Evolutionary conservation across 2,113 vertebrate species (phyloP), one percentile per base, ranked within the genome.

Genomic region (Entelurus aequoreus): DNA sequence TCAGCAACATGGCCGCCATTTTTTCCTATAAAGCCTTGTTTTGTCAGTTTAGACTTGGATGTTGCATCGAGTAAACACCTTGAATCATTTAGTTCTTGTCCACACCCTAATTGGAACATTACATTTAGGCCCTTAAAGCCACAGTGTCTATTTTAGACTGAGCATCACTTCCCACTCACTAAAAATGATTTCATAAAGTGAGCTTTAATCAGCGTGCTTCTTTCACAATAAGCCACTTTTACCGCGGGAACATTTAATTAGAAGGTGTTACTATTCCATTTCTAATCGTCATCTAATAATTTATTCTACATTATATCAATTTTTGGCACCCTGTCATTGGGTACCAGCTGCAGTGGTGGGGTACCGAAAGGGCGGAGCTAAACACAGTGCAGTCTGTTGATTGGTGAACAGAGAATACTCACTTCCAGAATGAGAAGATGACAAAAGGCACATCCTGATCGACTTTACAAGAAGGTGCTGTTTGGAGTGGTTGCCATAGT

Each of bases 401-500:
- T 42, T 42, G 40, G 40, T 42, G 8, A 42, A 42, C 40, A 42
- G 40, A 42, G 6, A 40, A 42, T 9, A 42, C 8, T 9, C 40
- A 42, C 40, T 42, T 42, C 40, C 40, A 9, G 40, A 42, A 42
- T 8, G 40, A 42, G 40, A 42, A 2, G 40, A 42, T 8, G 40
- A 42, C 40, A 42, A 42, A 8, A 42, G 40, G 40, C 40, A 9
- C 6, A 8, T 42, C 38, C 38, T 8, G 38, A 8, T 40, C 8
- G 38, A 40, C 38, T 40, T 40, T 9, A 42, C 8, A 42, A 42
- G 8, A 42, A 10, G 42, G 42, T 46, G 42, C 9, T 46, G 42
- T 46, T 46, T 12, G 19, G 19, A 2, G 5, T 11, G 28, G 88
- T 90, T 89, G 86, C 87, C 78, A 87, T 86, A 85, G 84, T 19